Evolutionary conservation across 2,797 vertebrate species (phyloP).

Genomic region (Eulemur rubriventer): DNA sequence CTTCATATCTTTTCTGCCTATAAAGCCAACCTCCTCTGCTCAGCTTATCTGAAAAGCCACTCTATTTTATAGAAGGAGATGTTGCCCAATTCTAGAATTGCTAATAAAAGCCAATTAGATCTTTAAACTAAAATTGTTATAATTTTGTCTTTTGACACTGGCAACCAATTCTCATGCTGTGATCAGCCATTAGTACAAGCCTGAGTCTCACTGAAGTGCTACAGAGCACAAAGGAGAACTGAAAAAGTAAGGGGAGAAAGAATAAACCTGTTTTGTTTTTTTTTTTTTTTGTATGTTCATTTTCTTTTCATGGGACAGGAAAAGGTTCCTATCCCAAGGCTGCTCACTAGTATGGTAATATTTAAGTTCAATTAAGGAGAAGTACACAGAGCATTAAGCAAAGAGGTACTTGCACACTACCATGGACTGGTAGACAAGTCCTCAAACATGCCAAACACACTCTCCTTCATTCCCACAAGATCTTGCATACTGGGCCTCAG

Average conservation of each 20-base stretch:
- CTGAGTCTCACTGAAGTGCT: background rate
- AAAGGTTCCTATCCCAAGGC: background rate
- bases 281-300: background rate
- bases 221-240: background rate
- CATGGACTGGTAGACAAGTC: background rate
- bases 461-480: background rate
- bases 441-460: background rate
- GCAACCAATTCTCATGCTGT: background rate
- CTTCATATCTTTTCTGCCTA: background rate
- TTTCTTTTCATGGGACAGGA: background rate
- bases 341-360: background rate
- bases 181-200: background rate
- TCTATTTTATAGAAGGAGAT: background rate
- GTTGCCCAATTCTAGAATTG: background rate
- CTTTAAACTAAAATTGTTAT: background rate
- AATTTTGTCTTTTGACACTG: background rate
- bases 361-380: background rate
- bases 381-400: background rate
- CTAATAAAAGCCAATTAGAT: background rate
- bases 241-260: background rate
- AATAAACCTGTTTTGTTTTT: background rate
- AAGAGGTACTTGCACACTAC: background rate
- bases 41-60: background rate
- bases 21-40: background rate
- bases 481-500: fast-evolving